Evolutionary conservation across 2,113 vertebrate species (phyloP), one percentile per base, ranked within the genome.

Genomic region (Notothenia rossii): DNA sequence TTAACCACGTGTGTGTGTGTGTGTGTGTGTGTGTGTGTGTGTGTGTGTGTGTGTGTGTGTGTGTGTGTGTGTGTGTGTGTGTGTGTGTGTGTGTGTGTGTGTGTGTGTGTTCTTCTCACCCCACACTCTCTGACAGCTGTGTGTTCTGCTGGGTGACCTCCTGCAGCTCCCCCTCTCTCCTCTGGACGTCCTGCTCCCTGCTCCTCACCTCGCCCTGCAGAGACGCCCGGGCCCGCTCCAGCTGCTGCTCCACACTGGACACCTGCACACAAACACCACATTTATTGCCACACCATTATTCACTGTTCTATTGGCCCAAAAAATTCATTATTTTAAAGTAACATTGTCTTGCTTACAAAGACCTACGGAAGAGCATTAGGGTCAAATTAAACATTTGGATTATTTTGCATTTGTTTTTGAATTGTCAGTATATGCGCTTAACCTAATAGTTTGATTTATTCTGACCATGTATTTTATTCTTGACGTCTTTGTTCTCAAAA

Each of bases 181-280:
- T 72, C 81, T 71, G 14, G 33, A 91, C 82, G 8, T 95, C 95
- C 81, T 93, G 93, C 77, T 95, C 93, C 81, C 88, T 91, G 76
- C 77, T 96, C 85, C 93, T 94, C 45, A 96, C 51, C 65, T 96
- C 94, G 53, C 94, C 93, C 85, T 94, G 93, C 56, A 95, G 93
- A 78, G 79, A 81, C 3, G 89, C 84, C 58, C 90, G 95, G 81
- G 96, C 94, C 74, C 94, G 96, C 85, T 97, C 96, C 92, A 97
- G 93, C 70, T 97, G 94, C 89, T 96, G 95, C 90, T 98, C 97
- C 90, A 99, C 85, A 81, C 68, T 87, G 14, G 96, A 97, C 58
- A 99, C 91, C 98, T 99, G 48, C 15, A 11, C 36, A 40, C 15
- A 40, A 49, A 70, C 7, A 58, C 13, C 11, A 46, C 13, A 40